Percentiles rank a stretch among this genome's conserved stretches.
Evolutionary conservation across 1,140 invertebrate genomes (phyloP).

Genomic region (Apocrypta bakeri): DNA sequence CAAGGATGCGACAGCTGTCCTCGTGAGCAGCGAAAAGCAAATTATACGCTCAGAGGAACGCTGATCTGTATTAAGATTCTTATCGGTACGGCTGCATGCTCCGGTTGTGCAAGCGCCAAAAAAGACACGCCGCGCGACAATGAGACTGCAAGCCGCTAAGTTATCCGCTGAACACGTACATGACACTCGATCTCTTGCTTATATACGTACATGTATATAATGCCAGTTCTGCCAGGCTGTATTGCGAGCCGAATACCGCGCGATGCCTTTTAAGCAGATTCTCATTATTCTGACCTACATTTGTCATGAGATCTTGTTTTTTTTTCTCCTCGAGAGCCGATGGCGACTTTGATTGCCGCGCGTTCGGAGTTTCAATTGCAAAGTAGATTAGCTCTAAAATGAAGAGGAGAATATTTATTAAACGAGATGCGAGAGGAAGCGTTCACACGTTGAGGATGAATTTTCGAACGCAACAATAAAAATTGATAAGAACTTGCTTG

Average conservation of each 20-base stretch:
- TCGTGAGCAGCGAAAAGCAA: conserved; percentile 70
- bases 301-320: neutral
- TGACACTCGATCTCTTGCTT: neutral
- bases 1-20: conserved; percentile 69
- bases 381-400: no score
- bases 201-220: neutral
- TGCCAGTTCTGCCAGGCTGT: no score
- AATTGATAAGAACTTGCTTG: no score
- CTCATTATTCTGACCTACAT: conserved; percentile 16
- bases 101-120: conserved; percentile 53
- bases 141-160: neutral
- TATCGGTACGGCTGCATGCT: conserved; percentile 62
- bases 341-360: no score
- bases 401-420: no score
- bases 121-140: conserved; percentile 35
- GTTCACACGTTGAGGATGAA: no score
- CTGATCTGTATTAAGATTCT: conserved; percentile 73
- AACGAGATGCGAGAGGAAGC: no score
- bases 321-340: neutral
- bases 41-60: conserved; percentile 72
- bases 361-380: no score
- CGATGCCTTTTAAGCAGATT: neutral
- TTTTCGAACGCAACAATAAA: no score
- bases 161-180: neutral
- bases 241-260: neutral